Conservation (phyloP, 2,888 invertebrate genomes). For the Peribatodes rhomboidaria region DNA sequence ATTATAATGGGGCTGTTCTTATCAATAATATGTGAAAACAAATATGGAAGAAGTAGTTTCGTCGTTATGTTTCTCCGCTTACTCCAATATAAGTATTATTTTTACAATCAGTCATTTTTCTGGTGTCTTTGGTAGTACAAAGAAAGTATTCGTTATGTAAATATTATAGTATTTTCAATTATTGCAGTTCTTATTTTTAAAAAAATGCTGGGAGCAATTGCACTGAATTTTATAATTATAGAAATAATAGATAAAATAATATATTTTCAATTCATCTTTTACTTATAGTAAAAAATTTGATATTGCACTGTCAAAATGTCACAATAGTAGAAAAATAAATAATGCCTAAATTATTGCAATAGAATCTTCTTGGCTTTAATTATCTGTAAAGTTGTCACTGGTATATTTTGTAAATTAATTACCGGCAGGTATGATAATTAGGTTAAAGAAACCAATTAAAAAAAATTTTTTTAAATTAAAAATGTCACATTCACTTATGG, state of each 20-base stretch:
- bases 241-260: slow-evolving; percentile 48
- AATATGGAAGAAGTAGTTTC: slow-evolving; percentile 63
- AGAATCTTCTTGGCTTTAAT: slow-evolving; percentile 39
- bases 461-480: slow-evolving; percentile 30
- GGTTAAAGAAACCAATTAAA: slow-evolving; percentile 37
- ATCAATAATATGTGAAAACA: slow-evolving; percentile 58
- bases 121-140: slow-evolving; percentile 79
- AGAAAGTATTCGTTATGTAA: slow-evolving; percentile 39
- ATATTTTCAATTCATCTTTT: slow-evolving; percentile 70
- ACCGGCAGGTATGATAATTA: slow-evolving; percentile 10
- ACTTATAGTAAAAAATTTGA: slow-evolving; percentile 82
- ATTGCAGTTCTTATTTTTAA: slow-evolving; percentile 55
- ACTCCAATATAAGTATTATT: slow-evolving; percentile 62
- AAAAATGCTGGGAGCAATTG: slow-evolving; percentile 69
- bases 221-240: slow-evolving; percentile 67
- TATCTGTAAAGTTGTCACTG: slow-evolving; percentile 19
- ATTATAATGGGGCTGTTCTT: slow-evolving; percentile 62
- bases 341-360: slow-evolving; percentile 41
- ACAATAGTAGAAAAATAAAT: slow-evolving; percentile 41
- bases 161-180: slow-evolving; percentile 47
- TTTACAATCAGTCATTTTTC: slow-evolving; percentile 67
- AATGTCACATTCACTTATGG: slow-evolving; percentile 33
- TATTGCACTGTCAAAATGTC: slow-evolving; percentile 79
- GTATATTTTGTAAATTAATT: slow-evolving; percentile 24
- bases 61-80: slow-evolving; percentile 40